Evolutionary conservation across 2,797 vertebrate genomes (phyloP).

Genomic region (Orientallactaga sibirica): DNA sequence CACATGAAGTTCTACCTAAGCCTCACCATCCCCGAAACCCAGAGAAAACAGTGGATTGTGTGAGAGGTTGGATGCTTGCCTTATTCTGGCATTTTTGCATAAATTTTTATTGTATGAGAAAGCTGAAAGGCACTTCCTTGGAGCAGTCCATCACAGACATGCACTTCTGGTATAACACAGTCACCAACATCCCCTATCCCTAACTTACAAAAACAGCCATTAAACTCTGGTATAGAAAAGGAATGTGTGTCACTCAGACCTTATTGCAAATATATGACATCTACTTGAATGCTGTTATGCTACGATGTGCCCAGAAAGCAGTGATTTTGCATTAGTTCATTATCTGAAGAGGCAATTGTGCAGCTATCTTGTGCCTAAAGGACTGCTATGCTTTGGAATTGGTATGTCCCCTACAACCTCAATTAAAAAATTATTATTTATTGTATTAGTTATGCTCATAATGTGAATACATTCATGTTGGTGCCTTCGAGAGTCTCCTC

Average conservation of each 20-base stretch:
- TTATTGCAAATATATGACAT: not conserved
- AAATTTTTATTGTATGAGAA: not conserved
- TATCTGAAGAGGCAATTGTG: not conserved
- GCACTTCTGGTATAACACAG: not conserved
- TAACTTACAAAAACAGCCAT: not conserved
- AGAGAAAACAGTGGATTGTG: not conserved
- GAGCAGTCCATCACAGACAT: not conserved
- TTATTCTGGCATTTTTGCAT: not conserved
- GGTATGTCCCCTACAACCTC: not conserved
- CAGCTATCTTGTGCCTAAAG: not conserved
- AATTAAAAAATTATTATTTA: not conserved
- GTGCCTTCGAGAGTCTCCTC: too few relatives aligned
- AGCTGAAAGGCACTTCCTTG: not conserved
- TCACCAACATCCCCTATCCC: fast-evolving
- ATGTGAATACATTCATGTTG: too few relatives aligned
- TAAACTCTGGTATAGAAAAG: not conserved
- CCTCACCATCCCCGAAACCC: not conserved
- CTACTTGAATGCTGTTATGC: not conserved
- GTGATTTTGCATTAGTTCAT: not conserved
- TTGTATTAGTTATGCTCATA: too few relatives aligned
- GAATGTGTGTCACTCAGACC: not conserved
- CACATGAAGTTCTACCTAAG: not conserved
- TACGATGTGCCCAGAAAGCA: not conserved
- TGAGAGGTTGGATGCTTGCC: not conserved
- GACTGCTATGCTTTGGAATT: not conserved